Evolutionary conservation across 2,113 vertebrate species (phyloP), one percentile per base, ranked within the genome.

Genomic region (Bubo bubo): DNA sequence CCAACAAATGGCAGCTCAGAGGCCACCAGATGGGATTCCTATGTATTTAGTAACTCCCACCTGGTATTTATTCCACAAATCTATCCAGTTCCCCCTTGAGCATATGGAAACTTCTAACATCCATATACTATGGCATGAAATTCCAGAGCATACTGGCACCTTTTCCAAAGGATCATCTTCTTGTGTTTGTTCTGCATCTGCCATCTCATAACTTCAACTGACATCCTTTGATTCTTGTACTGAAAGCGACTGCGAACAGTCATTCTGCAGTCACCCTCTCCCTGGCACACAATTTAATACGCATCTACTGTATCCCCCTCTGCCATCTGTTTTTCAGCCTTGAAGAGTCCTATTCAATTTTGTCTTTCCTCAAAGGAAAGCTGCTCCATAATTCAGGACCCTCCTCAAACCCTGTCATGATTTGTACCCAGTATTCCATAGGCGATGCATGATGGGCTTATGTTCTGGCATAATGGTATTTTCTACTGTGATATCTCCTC

Each of bases 361-460:
- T 91, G 75, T 62, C 95, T 71, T 76, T 79, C 23, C 86, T 87
- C 59, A 53, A 32, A 93, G 60, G 59, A 86, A 86, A 94, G 63
- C 55, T 91, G 83, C 89, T 94, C 68, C 32, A 45, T 10, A 27
- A 92, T 35, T 73, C 59, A 80, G 45, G 68, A 95, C 30, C 50
- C 20, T 58, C 43, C 72, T 45, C 43, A 45, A 92, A 41, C 50
- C 23, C 52, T 23, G 9, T 8, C 59, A 28, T 3, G n/a, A 39
- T 66, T 50, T 1, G 2, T 18, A 89, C 0, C 1, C n/a, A 45
- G 5, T 15, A 74, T 53, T 77, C 67, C 63, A 80, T 0, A 86
- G 18, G 37, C 28, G 59, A 47, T 1, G 5, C 0, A 2, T 9
- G 26, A 79, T 0, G 1, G 41, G 20, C 0, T 21, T 24, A 1